phyloP scores from a whole-genome alignment of 23 tunicate species.

The Trididemnum miniatum region DNA sequence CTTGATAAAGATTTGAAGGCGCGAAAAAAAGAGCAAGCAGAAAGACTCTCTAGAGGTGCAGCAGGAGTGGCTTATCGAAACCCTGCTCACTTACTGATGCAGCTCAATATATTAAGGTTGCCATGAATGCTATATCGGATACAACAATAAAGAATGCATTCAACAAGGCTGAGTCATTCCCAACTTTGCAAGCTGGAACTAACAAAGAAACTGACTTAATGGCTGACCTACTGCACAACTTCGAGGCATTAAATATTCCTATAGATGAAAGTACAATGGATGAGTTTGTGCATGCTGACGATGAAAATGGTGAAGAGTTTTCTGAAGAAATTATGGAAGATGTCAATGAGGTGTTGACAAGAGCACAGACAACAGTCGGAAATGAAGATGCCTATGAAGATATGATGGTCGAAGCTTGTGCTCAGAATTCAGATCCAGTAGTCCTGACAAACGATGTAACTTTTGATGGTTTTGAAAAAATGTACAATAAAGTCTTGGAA shows the following conservation, averaged over 20 bases:
- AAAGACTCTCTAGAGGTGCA: conserved; percentile 16
- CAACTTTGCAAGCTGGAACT: conserved; percentile 26
- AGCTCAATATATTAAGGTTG: conserved; percentile 25
- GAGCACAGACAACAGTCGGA: neutral
- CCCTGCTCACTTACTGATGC: conserved; percentile 42
- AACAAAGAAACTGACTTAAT: conserved; percentile 11
- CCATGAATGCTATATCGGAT: conserved; percentile 31
- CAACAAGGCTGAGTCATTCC: conserved; percentile 23
- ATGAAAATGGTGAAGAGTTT: conserved; percentile 24
- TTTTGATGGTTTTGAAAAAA: neutral
- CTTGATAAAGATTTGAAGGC: conserved; percentile 21
- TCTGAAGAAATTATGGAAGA: conserved; percentile 15
- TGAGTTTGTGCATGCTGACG: conserved; percentile 33
- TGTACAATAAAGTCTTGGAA: conserved; percentile 15
- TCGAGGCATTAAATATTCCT: conserved; percentile 19
- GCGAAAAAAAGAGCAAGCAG: conserved; percentile 25
- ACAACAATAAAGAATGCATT: conserved; percentile 25
- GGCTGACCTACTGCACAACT: conserved; percentile 39
- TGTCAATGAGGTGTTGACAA: conserved; percentile 32
- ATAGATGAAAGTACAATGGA: conserved; percentile 18
- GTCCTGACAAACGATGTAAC: neutral
- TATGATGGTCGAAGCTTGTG: neutral
- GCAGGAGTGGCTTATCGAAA: conserved; percentile 31
- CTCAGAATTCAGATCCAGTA: neutral
- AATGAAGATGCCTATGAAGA: neutral